These are phyloP conservation scores for Fulmarus glacialis DNA, from an alignment of 2,113 vertebrate genomes.

Conservation along the genomic window DNA sequence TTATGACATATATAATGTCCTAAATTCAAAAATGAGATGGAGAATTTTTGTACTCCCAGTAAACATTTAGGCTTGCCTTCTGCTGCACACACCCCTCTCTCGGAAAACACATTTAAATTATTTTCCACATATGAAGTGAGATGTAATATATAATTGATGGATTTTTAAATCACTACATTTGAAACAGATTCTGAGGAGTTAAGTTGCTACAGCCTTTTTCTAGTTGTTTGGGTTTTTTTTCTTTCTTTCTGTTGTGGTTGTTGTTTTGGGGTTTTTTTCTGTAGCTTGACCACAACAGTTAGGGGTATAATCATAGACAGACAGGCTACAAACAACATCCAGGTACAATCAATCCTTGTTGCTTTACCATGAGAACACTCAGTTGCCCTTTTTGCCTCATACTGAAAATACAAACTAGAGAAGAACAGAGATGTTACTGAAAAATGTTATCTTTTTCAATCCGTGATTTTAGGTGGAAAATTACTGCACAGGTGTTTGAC, in stretches of 20 bases:
- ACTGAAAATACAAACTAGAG: slow-evolving; percentile 39
- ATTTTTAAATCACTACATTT: slow-evolving; percentile 44
- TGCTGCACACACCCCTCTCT: slow-evolving; percentile 41
- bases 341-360: background rate
- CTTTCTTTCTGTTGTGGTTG: background rate
- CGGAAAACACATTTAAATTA: slow-evolving; percentile 54
- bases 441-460: slow-evolving; percentile 37
- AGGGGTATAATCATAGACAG: background rate
- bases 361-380: background rate
- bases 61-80: slow-evolving; percentile 72
- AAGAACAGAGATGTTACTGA: background rate
- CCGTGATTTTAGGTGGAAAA: slow-evolving; percentile 46
- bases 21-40: slow-evolving; percentile 80
- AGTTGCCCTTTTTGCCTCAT: slow-evolving; percentile 6
- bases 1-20: slow-evolving; percentile 80
- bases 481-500: slow-evolving; percentile 43
- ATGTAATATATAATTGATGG: slow-evolving; percentile 65
- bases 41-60: slow-evolving; percentile 70
- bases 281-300: slow-evolving; percentile 25
- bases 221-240: background rate
- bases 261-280: background rate
- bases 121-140: slow-evolving; percentile 50
- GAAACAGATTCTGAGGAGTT: slow-evolving; percentile 37
- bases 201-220: slow-evolving; percentile 16
- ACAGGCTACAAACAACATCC: background rate